Base-by-base conservation (phyloP, 2,797 vertebrate species). In the Lacerta agilis region DNA sequence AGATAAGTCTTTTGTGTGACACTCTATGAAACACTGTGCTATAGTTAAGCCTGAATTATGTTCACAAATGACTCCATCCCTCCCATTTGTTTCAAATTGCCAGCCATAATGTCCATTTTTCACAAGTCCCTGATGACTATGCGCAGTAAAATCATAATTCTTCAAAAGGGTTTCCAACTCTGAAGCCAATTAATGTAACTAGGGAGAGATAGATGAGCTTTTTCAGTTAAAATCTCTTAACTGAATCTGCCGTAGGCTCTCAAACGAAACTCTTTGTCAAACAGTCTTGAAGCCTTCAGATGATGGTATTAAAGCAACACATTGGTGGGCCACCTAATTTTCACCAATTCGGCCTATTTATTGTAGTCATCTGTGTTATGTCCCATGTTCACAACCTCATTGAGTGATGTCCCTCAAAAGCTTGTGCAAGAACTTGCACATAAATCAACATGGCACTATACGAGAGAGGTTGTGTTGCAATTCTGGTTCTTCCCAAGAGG, bases 91-190 rank as follows among this genome's bases (percentile, higher is more conserved):
- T 83, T 75, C 61, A 87, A 61, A 83, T n/a, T 8, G 17, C 5
- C 4, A 78, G 75, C n/a, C 66, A 43, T 23, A 25, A 15, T 77
- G 75, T 89, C 23, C 69, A 69, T 90, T 84, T 69, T n/a, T 55
- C 81, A 25, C 49, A 25, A 45, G 7, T 33, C 78, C 61, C 75
- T 45, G 49, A 72, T 82, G 66, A 72, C 38, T 79, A 72, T 43
- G 13, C 20, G 18, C 1, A 13, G 72, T 25, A 71, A 85, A 88
- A 49, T 4, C n/a, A 58, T 15, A 29, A 5, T 1, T 5, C 81
- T 58, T 5, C 27, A 73, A 11, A 11, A 91, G 67, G 23, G 29
- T 2, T 67, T 0, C 25, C 7, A 0, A 33, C 78, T 90, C 86
- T 5, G 0, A 11, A 87, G 33, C 8, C 49, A 71, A 78, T 80